Percentiles rank a stretch among this genome's conserved stretches.
Evolutionary conservation across 2,888 invertebrate genomes (phyloP).

Genomic region (Epicampocera succincta): DNA sequence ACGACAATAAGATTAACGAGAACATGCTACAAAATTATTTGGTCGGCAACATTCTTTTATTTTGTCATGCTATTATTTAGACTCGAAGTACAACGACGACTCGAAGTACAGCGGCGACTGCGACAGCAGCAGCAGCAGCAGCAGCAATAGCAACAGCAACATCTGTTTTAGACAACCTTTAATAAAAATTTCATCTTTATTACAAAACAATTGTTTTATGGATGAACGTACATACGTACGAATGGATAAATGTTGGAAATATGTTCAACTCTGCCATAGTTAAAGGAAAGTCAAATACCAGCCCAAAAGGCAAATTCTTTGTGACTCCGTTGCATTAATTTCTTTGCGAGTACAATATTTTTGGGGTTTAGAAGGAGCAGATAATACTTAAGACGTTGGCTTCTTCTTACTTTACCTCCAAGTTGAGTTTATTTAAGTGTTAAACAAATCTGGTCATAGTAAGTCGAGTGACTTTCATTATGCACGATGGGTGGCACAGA

Average conservation of each 20-base stretch:
- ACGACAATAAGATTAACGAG: conserved; percentile 51
- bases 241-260: conserved; percentile 15
- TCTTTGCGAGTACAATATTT: conserved; percentile 5
- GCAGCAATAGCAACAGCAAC: conserved; percentile 76
- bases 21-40: conserved; percentile 52
- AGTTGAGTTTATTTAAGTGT: conserved; percentile 59
- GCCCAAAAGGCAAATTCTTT: conserved; percentile 7
- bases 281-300: conserved; percentile 10
- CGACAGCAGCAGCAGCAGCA: conserved; percentile 66
- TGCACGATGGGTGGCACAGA: conserved; percentile 66
- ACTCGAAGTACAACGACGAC: conserved; percentile 35
- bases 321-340: conserved; percentile 12
- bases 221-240: conserved; percentile 55
- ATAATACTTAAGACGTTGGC: conserved; percentile 9
- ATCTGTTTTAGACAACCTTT: conserved; percentile 83
- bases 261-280: not conserved
- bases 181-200: conserved; percentile 83
- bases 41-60: conserved; percentile 52
- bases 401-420: not conserved
- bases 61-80: conserved; percentile 60
- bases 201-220: conserved; percentile 82
- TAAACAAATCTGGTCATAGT: conserved; percentile 61
- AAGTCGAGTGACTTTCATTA: conserved; percentile 51
- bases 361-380: conserved; percentile 7
- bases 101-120: conserved; percentile 10